Evolutionary conservation across 2,797 vertebrate species (phyloP), one percentile per base, ranked within the genome.

Genomic region (Eremophila alpestris): DNA sequence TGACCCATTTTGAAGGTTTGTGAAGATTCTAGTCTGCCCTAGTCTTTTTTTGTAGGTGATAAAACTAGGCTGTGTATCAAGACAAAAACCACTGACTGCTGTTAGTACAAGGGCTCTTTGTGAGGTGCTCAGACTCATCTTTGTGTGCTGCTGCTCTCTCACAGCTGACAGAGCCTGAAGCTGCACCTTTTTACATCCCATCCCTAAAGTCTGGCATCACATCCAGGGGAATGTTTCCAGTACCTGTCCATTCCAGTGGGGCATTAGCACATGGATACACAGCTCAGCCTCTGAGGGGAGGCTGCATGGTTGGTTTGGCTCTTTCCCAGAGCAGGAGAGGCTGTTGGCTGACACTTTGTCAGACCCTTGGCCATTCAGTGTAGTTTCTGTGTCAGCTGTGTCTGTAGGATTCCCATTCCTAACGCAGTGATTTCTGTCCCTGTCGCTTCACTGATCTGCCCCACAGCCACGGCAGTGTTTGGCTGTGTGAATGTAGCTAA

Each of bases 1-100:
- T 97, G 97, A 97, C 97, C 98, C 89, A 97, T 92, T 98, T 98
- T 94, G 83, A 52, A 90, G 87, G 54, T 88, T 94, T 93, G 69
- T 94, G 91, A 95, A 96, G 96, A 81, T 89, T 96, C 60, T 65
- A 30, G 84, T 67, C 69, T 75, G 82, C 74, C 93, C 95, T 89
- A 63, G 43, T 79, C 77, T 46, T 20, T 87, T 54, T 94, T 89
- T 97, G 89, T 94, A 87, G 88, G 82, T 97, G 86, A 96, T 93
- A 79, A 95, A 97, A 97, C 92, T 97, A 95, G 95, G 70, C 89
- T 95, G 87, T 73, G 32, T 45, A 89, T 80, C 49, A n/a, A 84
- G 87, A 70, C 55, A 70, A 49, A 85, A 80, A 5, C 5, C 16
- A 29, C 45, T 52, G 55, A n/a, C 24, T 19, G 2, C 36, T 56